phyloP scores from a whole-genome alignment of 2,797 vertebrate species.

The Numenius phaeopus region DNA sequence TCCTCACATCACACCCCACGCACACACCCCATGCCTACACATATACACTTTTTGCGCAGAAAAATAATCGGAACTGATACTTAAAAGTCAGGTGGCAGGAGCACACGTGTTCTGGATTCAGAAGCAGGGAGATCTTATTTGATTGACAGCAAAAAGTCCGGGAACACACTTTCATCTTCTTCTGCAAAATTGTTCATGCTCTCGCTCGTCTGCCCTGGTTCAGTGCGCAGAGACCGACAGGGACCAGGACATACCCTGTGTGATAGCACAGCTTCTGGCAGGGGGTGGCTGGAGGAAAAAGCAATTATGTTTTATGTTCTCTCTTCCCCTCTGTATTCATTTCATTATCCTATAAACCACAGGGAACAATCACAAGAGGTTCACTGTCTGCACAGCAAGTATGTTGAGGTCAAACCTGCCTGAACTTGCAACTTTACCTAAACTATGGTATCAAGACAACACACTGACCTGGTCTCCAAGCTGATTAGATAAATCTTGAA shows the following conservation, averaged over 20 bases:
- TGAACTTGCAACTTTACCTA: constrained; percentile 36
- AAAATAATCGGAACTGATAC: not conserved
- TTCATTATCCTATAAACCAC: constrained; percentile 52
- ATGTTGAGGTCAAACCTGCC: constrained; percentile 24
- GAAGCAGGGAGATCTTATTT: not conserved
- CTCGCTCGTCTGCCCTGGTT: not conserved
- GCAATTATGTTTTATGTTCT: constrained; percentile 37
- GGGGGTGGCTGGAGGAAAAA: not conserved
- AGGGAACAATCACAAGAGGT: constrained; percentile 29
- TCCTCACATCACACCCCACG: not conserved
- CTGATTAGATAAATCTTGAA: constrained; percentile 23
- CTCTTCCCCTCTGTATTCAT: not conserved
- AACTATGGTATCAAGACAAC: constrained; percentile 1
- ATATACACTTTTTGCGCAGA: not conserved
- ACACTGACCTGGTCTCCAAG: constrained; percentile 16
- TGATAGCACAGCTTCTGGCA: not conserved
- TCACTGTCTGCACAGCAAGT: not conserved
- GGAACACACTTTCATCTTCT: not conserved
- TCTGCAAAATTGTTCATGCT: not conserved
- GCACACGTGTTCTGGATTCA: not conserved
- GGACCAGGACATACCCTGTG: not conserved
- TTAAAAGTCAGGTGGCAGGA: not conserved
- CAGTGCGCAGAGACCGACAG: not conserved
- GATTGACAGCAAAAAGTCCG: not conserved
- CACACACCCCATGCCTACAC: not conserved